Conservation (phyloP, 2,888 invertebrate species). For the Osedax fenrisi region DNA sequence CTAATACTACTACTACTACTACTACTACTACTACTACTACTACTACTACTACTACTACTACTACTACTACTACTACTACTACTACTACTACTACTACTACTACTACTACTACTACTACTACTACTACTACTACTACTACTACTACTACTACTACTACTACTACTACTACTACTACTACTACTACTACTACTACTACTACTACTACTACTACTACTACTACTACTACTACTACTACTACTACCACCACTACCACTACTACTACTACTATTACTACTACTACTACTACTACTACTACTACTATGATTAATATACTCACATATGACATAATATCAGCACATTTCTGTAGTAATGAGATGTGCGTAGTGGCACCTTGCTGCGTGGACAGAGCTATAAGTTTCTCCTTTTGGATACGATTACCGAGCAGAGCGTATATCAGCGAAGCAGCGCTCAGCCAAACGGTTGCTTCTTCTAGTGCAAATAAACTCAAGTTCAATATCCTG, state of each 20-base stretch:
- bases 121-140: conserved; percentile 28
- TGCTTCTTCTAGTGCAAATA: no score
- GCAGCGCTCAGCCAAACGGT: no score
- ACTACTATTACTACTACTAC: conserved; percentile 28
- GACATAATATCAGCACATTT: no score
- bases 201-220: conserved; percentile 24
- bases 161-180: conserved; percentile 23
- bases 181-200: conserved; percentile 25
- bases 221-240: conserved; percentile 28
- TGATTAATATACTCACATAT: no score
- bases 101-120: conserved; percentile 28
- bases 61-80: conserved; percentile 27
- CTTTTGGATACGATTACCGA: conserved; percentile 65
- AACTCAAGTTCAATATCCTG: no score
- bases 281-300: conserved; percentile 28
- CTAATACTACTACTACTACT: conserved; percentile 27
- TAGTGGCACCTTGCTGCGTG: no score
- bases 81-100: conserved; percentile 26
- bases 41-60: conserved; percentile 28
- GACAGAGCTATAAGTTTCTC: no score
- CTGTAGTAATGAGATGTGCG: no score
- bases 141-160: conserved; percentile 25
- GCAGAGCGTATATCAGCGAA: conserved; percentile 74
- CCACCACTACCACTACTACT: conserved; percentile 27
- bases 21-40: conserved; percentile 28